phyloP scores from a whole-genome alignment of 2,113 vertebrate genomes.

The Bucco capensis region DNA sequence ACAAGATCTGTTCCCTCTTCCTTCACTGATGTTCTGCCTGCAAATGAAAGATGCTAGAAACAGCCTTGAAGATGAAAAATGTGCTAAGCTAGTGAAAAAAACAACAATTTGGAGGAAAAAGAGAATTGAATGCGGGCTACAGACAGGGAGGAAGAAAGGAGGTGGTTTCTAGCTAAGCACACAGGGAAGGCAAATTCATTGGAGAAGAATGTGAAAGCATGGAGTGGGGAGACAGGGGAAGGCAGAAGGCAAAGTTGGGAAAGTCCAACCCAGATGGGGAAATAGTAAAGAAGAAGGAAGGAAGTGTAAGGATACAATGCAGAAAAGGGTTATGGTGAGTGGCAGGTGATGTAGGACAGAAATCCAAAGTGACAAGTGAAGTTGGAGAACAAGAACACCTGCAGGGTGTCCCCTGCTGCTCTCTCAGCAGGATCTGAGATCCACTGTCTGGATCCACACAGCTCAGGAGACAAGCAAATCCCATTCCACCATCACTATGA shows the following conservation, averaged over 20 bases:
- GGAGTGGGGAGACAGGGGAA: background rate
- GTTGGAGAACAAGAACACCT: background rate
- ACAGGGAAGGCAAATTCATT: background rate
- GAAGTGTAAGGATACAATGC: background rate
- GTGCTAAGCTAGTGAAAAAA: background rate
- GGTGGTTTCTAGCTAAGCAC: background rate
- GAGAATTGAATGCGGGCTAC: background rate
- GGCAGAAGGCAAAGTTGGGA: background rate
- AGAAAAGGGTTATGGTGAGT: background rate
- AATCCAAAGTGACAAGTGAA: background rate
- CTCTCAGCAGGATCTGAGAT: background rate
- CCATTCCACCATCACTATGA: background rate
- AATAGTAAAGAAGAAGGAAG: background rate
- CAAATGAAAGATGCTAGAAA: background rate
- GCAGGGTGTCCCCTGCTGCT: background rate
- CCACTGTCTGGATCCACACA: background rate
- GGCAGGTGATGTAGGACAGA: background rate
- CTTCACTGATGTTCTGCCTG: background rate
- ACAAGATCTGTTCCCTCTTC: background rate
- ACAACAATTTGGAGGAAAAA: background rate
- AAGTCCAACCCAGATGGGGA: background rate
- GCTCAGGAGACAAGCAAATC: background rate
- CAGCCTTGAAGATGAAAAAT: background rate
- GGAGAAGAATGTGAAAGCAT: background rate
- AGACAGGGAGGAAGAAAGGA: background rate